These are phyloP conservation scores for Drepana arcuata DNA, from an alignment of 1,140 invertebrate genomes.

Conservation along the genomic window DNA sequence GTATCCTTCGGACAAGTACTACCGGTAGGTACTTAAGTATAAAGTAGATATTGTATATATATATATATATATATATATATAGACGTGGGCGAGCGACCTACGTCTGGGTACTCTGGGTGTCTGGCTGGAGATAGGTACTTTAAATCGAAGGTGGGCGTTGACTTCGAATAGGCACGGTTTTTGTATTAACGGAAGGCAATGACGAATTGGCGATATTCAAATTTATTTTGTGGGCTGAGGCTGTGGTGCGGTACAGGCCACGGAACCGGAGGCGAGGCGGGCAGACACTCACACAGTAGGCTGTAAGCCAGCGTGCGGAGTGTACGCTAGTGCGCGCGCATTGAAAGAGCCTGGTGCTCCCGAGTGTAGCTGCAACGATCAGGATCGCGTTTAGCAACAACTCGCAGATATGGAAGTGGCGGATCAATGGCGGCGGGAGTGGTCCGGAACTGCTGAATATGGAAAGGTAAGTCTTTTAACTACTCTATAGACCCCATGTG, in stretches of 20 bases:
- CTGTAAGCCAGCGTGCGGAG: constrained; percentile 38
- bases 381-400: constrained; percentile 24
- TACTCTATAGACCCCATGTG: no score
- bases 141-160: constrained; percentile 51
- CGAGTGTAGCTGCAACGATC: constrained; percentile 65
- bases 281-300: constrained; percentile 33
- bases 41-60: no score
- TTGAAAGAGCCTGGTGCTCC: constrained; percentile 27
- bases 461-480: constrained; percentile 54
- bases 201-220: constrained; percentile 37
- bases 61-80: no score
- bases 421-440: constrained; percentile 62
- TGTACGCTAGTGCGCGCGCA: constrained; percentile 38
- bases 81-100: constrained; percentile 41
- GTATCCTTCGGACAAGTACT: no score
- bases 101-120: constrained; percentile 42
- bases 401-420: constrained; percentile 53
- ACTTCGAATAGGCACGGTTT: constrained; percentile 55
- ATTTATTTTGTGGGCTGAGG: constrained; percentile 35
- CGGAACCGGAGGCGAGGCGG: constrained; percentile 1
- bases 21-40: no score
- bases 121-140: constrained; percentile 26
- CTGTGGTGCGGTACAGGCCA: constrained; percentile 15
- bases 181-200: constrained; percentile 57
- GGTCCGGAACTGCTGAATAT: constrained; percentile 65